These are phyloP conservation scores for Plectus sambesii DNA, from an alignment of 1,140 invertebrate species.

Conservation along the genomic window DNA sequence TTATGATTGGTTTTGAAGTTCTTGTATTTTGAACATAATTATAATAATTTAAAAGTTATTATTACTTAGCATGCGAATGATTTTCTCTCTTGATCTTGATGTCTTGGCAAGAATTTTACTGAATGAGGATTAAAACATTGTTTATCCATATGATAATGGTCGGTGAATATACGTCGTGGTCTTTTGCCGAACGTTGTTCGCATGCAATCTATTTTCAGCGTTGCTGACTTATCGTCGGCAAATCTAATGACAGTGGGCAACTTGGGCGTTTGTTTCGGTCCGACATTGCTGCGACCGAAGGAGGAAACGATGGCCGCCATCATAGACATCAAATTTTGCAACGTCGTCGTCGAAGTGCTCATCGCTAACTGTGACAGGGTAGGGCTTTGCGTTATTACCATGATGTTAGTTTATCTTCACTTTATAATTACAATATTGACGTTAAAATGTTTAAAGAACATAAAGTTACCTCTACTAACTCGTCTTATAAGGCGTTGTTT, in stretches of 20 bases:
- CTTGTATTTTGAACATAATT: conserved; percentile 17
- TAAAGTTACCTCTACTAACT: conserved; percentile 45
- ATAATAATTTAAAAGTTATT: conserved; percentile 6
- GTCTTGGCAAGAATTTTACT: neutral
- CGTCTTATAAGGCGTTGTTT: too few species aligned
- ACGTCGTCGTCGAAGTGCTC: conserved; percentile 89
- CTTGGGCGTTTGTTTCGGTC: conserved; percentile 93
- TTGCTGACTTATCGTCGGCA: conserved; percentile 68
- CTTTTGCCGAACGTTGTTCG: too few species aligned
- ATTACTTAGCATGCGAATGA: too few species aligned
- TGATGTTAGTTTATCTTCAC: neutral
- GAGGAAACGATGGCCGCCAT: conserved; percentile 93
- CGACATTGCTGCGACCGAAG: conserved; percentile 80
- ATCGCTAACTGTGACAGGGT: conserved; percentile 80
- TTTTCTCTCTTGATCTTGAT: too few species aligned
- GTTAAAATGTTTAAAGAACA: conserved; percentile 50
- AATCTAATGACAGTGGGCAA: conserved; percentile 96
- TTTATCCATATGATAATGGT: neutral
- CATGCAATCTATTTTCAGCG: conserved; percentile 53
- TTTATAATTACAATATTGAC: conserved; percentile 14
- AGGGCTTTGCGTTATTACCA: conserved; percentile 20
- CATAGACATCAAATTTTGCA: conserved; percentile 96
- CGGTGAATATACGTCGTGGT: neutral
- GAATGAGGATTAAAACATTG: conserved; percentile 4
- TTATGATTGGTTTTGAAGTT: too few species aligned